These are phyloP conservation scores for Antechinus stuartii DNA, from an alignment of 2,113 vertebrate genomes.

Conservation along the genomic window DNA sequence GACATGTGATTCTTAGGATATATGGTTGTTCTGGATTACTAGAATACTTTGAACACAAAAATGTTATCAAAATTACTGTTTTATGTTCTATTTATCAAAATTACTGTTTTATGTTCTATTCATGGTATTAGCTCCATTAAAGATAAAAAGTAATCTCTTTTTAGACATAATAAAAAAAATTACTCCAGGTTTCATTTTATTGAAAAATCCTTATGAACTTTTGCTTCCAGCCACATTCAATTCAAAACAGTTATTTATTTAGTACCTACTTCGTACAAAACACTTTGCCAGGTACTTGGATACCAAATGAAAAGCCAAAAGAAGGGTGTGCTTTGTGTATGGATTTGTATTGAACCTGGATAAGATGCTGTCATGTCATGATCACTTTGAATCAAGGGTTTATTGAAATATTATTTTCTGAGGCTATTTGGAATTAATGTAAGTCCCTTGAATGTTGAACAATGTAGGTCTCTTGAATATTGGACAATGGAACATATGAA, in stretches of 20 bases:
- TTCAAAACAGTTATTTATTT: not conserved
- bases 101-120: not conserved
- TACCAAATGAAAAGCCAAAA: not conserved
- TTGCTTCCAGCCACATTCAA: not conserved
- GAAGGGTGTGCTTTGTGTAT: not conserved
- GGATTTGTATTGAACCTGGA: not conserved
- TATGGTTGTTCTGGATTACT: not conserved
- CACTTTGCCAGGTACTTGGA: not conserved
- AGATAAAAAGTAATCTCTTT: not conserved
- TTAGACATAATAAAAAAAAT: not conserved
- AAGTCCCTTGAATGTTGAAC: not conserved
- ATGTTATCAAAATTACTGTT: not conserved
- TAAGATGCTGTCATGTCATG: not conserved
- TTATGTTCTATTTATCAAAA: not conserved
- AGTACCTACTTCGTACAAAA: not conserved
- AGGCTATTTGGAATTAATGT: not conserved
- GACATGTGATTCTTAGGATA: not conserved
- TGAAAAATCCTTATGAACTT: not conserved
- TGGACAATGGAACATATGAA: not conserved
- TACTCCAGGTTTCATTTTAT: not conserved
- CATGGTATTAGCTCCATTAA: not conserved
- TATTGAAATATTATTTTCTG: not conserved
- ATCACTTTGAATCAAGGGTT: not conserved
- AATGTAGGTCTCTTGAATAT: not conserved
- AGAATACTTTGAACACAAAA: not conserved